Conservation (phyloP, 2,113 vertebrate genomes). For the Verasper variegatus region DNA sequence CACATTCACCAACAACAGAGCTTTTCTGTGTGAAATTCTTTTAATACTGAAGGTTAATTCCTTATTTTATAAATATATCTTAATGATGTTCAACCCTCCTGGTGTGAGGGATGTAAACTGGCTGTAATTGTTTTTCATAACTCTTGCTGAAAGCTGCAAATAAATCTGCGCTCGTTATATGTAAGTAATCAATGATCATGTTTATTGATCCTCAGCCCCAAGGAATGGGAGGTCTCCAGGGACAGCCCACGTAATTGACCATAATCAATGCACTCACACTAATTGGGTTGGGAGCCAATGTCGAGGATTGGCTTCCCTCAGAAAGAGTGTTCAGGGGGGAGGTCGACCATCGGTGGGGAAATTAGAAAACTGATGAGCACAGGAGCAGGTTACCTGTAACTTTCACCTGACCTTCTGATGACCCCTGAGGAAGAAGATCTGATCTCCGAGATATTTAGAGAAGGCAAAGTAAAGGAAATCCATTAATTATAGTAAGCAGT, state of each 20-base stretch:
- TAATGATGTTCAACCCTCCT: neutral
- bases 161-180: conserved; percentile 55
- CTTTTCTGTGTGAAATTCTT: neutral
- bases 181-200: conserved; percentile 60
- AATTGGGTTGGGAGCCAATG: conserved; percentile 57
- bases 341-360: conserved; percentile 20
- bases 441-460: neutral
- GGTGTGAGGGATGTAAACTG: neutral
- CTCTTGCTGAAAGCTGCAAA: conserved; percentile 15
- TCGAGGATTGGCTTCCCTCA: conserved; percentile 5
- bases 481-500: neutral
- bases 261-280: conserved; percentile 63
- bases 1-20: no score
- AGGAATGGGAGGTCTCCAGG: conserved; percentile 35
- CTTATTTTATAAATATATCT: neutral
- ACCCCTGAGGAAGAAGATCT: neutral
- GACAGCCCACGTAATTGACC: conserved; percentile 26
- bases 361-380: conserved; percentile 12
- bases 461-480: neutral
- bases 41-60: neutral
- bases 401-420: conserved; percentile 25
- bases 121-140: conserved; percentile 23
- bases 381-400: conserved; percentile 25
- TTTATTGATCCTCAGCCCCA: conserved; percentile 57
- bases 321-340: neutral